Evolutionary conservation across 2,113 vertebrate species (phyloP), one percentile per base, ranked within the genome.

Genomic region (Hippocampus abdominalis): DNA sequence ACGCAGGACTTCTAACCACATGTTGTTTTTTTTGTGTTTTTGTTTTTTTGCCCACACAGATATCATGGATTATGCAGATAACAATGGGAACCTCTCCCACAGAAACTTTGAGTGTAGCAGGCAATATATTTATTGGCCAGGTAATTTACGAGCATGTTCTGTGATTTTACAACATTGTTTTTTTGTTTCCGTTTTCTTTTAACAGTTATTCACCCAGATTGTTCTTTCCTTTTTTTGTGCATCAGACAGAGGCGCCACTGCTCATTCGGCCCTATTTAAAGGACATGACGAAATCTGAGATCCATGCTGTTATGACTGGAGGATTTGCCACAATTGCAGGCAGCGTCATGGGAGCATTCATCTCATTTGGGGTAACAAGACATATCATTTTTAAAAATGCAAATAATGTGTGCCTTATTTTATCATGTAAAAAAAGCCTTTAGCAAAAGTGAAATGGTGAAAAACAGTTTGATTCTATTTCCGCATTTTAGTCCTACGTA

Each of bases 121-220:
- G 97, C 54, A 99, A 97, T 81, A 95, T 98, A 89, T 99, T 99
- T 64, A 94, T 98, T 79, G 95, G 96, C 49, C 96, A 95, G 96
- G 97, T 99, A 91, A 15, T 59, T 3, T 27, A 42, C 2, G 5
- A 36, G 32, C 32, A 36, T 76, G 85, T 12, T 63, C 40, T 46
- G 2, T 64, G 16, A 49, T 25, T 46, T 64, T 8, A 64, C 39
- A 25, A 11, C 20, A 48, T 44, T 48, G 1, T 25, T 1, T 25
- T 46, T 25, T 67, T 70, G n/a, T 66, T 68, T 23, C n/a, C n/a
- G n/a, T n/a, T n/a, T n/a, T n/a, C n/a, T 27, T 15, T 18, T 60
- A 9, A 56, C 27, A 48, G 56, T 11, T 13, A 40, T 20, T 27
- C 20, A 51, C 32, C 4, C 10, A 71, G 6, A 2, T 63, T 6